A percentile compares a stretch with the other conserved stretches of the same genome.
Evolutionary conservation across 2,797 vertebrate genomes (phyloP).

Genomic region (Myotis findleyi): DNA sequence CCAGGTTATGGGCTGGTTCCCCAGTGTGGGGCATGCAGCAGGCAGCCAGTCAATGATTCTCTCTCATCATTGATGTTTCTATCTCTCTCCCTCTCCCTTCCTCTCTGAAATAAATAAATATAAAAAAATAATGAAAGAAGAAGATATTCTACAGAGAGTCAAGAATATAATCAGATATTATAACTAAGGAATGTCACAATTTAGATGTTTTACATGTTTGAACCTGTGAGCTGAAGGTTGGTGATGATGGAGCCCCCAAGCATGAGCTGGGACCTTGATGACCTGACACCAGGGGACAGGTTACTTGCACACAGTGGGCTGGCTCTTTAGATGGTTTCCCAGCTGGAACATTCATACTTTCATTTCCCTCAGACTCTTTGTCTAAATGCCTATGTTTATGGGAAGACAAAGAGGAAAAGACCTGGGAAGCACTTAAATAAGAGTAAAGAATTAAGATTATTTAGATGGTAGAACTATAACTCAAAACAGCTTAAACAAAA

Average conservation of each 20-base stretch:
- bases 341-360: background rate
- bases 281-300: background rate
- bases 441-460: background rate
- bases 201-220: background rate
- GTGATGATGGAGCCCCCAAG: background rate
- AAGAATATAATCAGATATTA: background rate
- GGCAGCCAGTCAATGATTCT: too few relatives aligned
- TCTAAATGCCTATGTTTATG: background rate
- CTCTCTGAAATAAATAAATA: too few relatives aligned
- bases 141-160: background rate
- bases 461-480: background rate
- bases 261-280: background rate
- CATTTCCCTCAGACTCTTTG: background rate
- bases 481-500: slow-evolving; percentile 14
- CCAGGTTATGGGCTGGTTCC: too few relatives aligned
- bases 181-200: background rate
- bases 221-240: background rate
- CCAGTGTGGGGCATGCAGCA: too few relatives aligned
- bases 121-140: background rate
- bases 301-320: background rate
- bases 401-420: background rate
- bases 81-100: too few relatives aligned
- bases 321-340: background rate
- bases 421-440: background rate
- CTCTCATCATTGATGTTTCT: too few relatives aligned